phyloP scores from a whole-genome alignment of 2,113 vertebrate species.

The Lepus europaeus region DNA sequence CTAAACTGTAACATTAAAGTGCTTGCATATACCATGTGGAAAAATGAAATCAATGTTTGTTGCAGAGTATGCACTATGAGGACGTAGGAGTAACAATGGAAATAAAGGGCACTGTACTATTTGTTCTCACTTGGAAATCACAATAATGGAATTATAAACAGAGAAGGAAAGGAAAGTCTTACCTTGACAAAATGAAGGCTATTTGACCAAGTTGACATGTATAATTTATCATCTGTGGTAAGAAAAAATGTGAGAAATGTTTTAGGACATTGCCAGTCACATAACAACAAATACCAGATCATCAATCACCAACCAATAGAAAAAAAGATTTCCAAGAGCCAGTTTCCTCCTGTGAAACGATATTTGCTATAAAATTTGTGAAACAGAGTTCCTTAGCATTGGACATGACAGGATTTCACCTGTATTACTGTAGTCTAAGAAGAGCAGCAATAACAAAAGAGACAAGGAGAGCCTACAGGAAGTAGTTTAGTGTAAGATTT shows the following conservation, averaged over 20 bases:
- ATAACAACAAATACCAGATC: slow-evolving; percentile 3
- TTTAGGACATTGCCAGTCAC: slow-evolving; percentile 38
- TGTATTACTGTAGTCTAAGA: slow-evolving; percentile 10
- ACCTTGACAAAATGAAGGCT: slow-evolving; percentile 88
- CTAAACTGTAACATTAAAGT: slow-evolving; percentile 43
- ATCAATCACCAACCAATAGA: not conserved
- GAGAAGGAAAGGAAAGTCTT: slow-evolving; percentile 71
- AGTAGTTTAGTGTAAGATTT: slow-evolving; percentile 40
- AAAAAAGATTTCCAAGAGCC: slow-evolving; percentile 44
- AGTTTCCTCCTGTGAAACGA: not conserved
- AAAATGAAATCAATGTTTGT: slow-evolving; percentile 9
- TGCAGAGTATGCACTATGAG: not conserved
- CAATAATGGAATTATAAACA: not conserved
- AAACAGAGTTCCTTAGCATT: slow-evolving; percentile 17
- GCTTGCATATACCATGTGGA: not conserved
- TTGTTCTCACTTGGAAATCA: not conserved
- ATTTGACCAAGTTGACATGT: slow-evolving; percentile 78
- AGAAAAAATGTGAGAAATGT: slow-evolving; percentile 57
- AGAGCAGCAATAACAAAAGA: not conserved
- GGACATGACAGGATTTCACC: slow-evolving; percentile 35
- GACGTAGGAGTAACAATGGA: not conserved
- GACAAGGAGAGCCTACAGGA: not conserved
- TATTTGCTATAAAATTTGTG: slow-evolving; percentile 41
- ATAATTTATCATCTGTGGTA: slow-evolving; percentile 86
- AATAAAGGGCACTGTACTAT: not conserved